Evolutionary conservation across 92 coral and sea anemone species (phyloP).

Genomic region (Palythoa heliodiscus): DNA sequence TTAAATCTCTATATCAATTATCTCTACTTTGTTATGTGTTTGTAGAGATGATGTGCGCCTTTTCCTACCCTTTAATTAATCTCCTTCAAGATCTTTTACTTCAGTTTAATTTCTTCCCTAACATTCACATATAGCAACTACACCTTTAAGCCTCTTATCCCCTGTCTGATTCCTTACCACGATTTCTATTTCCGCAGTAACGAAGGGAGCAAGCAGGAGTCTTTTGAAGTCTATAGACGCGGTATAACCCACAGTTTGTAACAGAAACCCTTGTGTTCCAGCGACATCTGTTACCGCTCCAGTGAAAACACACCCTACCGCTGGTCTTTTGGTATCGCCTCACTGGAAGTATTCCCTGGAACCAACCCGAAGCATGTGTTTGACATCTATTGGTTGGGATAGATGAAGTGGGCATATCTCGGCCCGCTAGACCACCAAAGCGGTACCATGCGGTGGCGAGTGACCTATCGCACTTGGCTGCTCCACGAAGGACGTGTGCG

Average conservation of each 20-base stretch:
- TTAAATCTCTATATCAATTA: too few relatives aligned
- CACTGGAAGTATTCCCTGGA: constrained; percentile 37
- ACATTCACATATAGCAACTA: too few relatives aligned
- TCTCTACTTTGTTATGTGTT: too few relatives aligned
- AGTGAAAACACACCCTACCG: constrained; percentile 48
- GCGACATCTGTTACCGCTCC: constrained; percentile 34
- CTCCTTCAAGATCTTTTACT: too few relatives aligned
- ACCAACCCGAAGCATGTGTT: constrained; percentile 50
- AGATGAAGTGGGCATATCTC: constrained; percentile 26
- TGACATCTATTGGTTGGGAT: constrained; percentile 19
- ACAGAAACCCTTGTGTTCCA: constrained; percentile 37
- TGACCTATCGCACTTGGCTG: constrained; percentile 31
- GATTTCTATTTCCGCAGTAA: constrained; percentile 54
- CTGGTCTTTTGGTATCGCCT: constrained; percentile 13
- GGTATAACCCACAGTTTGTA: constrained; percentile 57
- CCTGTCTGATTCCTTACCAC: neutral
- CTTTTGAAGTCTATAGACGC: constrained; percentile 50
- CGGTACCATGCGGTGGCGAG: constrained; percentile 52
- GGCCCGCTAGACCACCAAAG: constrained; percentile 46
- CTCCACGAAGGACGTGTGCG: neutral
- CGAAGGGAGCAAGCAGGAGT: constrained; percentile 47
- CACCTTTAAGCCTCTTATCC: too few relatives aligned
- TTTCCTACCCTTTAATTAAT: too few relatives aligned
- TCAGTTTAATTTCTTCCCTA: too few relatives aligned
- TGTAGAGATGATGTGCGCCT: too few relatives aligned